Conservation (phyloP, 2,888 invertebrate genomes). For the Gryllus longicercus region DNA sequence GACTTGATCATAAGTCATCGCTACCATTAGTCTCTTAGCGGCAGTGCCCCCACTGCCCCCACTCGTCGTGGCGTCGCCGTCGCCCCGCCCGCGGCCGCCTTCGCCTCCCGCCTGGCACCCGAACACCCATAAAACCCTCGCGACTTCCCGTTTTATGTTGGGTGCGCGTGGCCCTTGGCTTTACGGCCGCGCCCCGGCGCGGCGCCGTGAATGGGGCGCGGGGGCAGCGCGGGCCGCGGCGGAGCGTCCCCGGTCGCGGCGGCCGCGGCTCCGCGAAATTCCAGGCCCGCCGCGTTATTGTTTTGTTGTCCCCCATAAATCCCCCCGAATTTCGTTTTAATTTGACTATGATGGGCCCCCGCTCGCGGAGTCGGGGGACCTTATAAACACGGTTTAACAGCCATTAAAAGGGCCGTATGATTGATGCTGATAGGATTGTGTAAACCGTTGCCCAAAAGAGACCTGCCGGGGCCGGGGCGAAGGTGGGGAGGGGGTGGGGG, state of each 20-base stretch:
- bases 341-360: not conserved
- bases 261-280: not conserved
- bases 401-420: conserved; percentile 8
- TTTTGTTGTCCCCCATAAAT: not conserved
- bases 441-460: not conserved
- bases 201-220: not conserved
- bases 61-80: too few relatives aligned
- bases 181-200: not conserved
- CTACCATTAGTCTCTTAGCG: too few relatives aligned
- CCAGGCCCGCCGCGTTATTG: not conserved
- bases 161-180: conserved; percentile 10
- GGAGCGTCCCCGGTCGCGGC: not conserved
- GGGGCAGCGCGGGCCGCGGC: not conserved
- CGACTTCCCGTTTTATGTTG: conserved; percentile 17
- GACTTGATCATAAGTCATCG: too few relatives aligned
- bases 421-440: conserved; percentile 6
- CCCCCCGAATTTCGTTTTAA: not conserved
- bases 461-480: not conserved
- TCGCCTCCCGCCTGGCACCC: not conserved
- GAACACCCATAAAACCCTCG: not conserved
- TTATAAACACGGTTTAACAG: not conserved
- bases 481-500: not conserved
- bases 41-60: too few relatives aligned
- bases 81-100: not conserved
- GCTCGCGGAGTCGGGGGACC: not conserved